Evolutionary conservation across 2,113 vertebrate species (phyloP).

Genomic region (Synodontis membranacea): DNA sequence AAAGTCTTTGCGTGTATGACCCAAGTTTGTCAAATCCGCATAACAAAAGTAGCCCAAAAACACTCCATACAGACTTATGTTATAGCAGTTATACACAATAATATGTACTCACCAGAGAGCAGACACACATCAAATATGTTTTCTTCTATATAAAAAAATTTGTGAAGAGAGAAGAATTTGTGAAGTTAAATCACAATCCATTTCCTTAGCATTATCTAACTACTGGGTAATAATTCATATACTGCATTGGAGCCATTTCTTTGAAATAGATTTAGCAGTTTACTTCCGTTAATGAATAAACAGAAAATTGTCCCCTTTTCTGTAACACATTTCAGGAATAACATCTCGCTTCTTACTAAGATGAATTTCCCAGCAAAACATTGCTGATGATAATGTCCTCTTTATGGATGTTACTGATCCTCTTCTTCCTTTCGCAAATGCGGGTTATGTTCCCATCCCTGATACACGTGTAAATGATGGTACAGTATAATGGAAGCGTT

Average conservation of each 20-base stretch:
- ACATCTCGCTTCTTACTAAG: neutral
- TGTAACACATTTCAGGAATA: slow-evolving; percentile 2
- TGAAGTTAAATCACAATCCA: neutral
- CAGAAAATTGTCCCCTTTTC: neutral
- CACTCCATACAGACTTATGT: neutral
- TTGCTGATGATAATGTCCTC: no score
- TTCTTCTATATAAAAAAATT: neutral
- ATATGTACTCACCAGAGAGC: no score
- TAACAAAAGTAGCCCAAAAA: neutral
- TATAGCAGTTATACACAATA: no score
- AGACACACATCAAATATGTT: neutral
- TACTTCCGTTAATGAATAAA: slow-evolving; percentile 12
- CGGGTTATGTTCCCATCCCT: neutral
- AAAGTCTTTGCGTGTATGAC: neutral
- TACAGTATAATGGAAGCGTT: neutral
- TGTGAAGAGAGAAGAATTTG: neutral
- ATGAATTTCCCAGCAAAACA: slow-evolving; percentile 25
- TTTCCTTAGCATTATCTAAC: neutral
- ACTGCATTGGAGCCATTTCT: neutral
- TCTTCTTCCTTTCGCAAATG: slow-evolving; percentile 20
- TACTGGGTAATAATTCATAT: neutral
- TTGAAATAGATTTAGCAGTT: neutral
- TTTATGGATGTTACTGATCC: neutral
- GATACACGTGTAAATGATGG: neutral
- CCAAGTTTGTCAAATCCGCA: neutral